Evolutionary conservation across 2,113 vertebrate species (phyloP).

Genomic region (Actenoides hombroni): DNA sequence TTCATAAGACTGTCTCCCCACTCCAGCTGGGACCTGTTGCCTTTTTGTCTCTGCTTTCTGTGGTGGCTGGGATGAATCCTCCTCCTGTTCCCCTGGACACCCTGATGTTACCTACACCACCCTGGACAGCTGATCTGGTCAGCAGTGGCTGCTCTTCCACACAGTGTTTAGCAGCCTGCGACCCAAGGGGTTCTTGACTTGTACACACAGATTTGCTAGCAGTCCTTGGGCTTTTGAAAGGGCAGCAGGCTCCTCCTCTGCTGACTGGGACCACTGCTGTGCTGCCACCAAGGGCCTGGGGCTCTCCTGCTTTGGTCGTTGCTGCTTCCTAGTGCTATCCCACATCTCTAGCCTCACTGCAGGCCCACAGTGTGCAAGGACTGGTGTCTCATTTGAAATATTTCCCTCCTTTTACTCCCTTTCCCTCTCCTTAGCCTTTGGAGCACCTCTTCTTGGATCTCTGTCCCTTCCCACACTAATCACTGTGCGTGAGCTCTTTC

Average conservation of each 20-base stretch:
- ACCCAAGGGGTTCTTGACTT: background rate
- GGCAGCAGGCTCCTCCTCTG: background rate
- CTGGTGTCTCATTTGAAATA: background rate
- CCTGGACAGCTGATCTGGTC: background rate
- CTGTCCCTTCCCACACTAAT: background rate
- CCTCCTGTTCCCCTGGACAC: background rate
- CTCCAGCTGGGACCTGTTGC: background rate
- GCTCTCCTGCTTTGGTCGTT: background rate
- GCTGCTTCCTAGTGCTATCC: background rate
- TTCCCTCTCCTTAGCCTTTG: background rate
- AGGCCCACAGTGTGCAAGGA: background rate
- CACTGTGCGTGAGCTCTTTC: background rate
- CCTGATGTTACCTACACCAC: background rate
- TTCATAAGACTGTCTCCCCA: background rate
- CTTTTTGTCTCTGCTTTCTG: background rate
- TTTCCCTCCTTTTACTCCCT: background rate
- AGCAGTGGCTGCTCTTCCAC: background rate
- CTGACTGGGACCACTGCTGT: background rate
- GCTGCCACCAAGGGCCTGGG: rapidly evolving
- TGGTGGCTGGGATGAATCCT: background rate
- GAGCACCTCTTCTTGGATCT: background rate
- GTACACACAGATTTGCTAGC: background rate
- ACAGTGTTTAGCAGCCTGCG: background rate
- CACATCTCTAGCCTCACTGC: background rate
- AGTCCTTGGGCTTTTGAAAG: background rate